Evolutionary conservation across 2,888 invertebrate genomes (phyloP).

Genomic region (Chloroclysta siterata): DNA sequence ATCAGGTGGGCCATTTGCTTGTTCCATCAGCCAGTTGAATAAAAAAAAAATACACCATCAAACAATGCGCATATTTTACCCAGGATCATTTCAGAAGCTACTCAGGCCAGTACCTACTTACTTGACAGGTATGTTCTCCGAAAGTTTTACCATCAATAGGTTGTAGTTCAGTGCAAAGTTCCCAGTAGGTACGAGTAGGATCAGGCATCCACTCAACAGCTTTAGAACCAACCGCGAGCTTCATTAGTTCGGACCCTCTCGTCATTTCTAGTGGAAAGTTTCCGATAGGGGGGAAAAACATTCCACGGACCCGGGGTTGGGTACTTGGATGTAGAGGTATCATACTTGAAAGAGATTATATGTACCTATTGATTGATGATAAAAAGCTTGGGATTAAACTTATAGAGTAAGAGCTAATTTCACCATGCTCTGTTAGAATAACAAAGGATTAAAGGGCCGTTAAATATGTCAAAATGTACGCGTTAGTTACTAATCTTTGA

Average conservation of each 20-base stretch:
- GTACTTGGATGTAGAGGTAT: background rate
- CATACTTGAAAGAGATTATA: background rate
- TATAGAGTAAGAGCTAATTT: too few relatives aligned
- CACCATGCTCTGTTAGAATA: too few relatives aligned
- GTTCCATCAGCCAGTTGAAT: too few relatives aligned
- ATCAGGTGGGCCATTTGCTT: too few relatives aligned
- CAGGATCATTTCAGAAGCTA: too few relatives aligned
- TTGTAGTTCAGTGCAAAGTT: background rate
- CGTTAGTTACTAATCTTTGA: too few relatives aligned
- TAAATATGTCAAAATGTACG: too few relatives aligned
- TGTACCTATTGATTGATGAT: background rate
- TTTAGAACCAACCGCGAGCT: background rate
- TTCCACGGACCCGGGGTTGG: background rate
- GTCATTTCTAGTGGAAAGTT: background rate
- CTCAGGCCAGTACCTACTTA: too few relatives aligned
- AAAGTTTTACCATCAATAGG: background rate
- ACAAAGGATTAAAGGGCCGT: too few relatives aligned
- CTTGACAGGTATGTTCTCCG: background rate
- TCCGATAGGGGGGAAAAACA: background rate
- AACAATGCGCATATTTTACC: too few relatives aligned
- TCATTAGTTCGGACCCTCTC: slow-evolving; percentile 3
- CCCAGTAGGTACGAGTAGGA: background rate
- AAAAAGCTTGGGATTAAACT: too few relatives aligned
- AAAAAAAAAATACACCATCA: too few relatives aligned
- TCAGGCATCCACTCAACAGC: background rate